phyloP scores from a whole-genome alignment of 2,113 vertebrate species.

The Myotis lucifugus region DNA sequence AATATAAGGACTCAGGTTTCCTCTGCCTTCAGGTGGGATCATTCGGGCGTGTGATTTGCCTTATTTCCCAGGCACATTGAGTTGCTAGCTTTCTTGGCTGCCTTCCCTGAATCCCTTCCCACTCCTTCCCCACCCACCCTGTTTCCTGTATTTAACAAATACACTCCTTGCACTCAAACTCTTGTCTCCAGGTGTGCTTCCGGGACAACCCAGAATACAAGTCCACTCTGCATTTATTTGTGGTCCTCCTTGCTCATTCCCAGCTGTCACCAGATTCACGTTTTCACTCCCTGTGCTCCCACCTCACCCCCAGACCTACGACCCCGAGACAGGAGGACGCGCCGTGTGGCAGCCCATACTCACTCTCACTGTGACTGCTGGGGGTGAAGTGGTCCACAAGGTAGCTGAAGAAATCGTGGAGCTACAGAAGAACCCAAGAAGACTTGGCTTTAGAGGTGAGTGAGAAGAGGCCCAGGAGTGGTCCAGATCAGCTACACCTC shows the following conservation, averaged over 20 bases:
- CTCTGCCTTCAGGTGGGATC: neutral
- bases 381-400: conserved; percentile 93
- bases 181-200: neutral
- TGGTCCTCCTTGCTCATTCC: neutral
- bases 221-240: neutral
- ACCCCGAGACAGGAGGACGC: neutral
- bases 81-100: neutral
- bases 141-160: neutral
- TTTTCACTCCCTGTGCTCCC: neutral
- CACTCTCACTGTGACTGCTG: conserved; percentile 89
- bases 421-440: conserved; percentile 83
- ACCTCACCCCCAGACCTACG: neutral
- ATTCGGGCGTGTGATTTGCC: neutral
- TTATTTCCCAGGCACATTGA: neutral
- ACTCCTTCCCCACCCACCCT: neutral
- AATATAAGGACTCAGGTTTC: rapidly evolving
- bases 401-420: conserved; percentile 94
- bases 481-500: neutral
- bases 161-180: neutral
- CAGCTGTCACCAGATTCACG: neutral
- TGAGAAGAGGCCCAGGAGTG: neutral
- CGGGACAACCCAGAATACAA: neutral
- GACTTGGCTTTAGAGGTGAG: neutral
- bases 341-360: conserved; percentile 64
- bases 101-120: no score